phyloP scores from a whole-genome alignment of 1,140 invertebrate species.

The Lysiphlebus fabarum region DNA sequence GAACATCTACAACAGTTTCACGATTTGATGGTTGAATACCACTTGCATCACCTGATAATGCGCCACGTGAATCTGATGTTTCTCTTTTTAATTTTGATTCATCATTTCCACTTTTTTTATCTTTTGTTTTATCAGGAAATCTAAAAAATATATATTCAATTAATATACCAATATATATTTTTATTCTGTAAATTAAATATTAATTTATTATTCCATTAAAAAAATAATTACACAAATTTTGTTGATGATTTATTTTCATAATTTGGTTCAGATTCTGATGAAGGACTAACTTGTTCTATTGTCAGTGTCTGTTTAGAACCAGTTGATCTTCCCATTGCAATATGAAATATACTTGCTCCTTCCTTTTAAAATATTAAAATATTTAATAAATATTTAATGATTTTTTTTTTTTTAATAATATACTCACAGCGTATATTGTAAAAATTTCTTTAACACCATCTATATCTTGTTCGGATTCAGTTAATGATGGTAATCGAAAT shows the following conservation, averaged over 20 bases:
- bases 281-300: constrained; percentile 53
- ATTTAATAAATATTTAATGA: constrained; percentile 4
- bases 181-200: not conserved
- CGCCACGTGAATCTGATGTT: constrained; percentile 27
- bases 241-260: constrained; percentile 47
- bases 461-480: constrained; percentile 59
- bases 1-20: constrained; percentile 59
- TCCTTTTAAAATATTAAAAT: constrained; percentile 41
- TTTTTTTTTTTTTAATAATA: not conserved
- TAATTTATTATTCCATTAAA: constrained; percentile 8
- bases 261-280: constrained; percentile 51
- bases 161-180: not conserved
- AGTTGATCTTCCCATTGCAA: constrained; percentile 56
- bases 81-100: constrained; percentile 30
- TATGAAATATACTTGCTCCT: constrained; percentile 61
- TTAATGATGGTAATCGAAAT: constrained; percentile 70
- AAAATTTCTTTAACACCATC: constrained; percentile 56
- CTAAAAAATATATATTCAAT: constrained; percentile 4
- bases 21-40: constrained; percentile 26
- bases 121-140: constrained; percentile 19
- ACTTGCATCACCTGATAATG: constrained; percentile 30
- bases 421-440: constrained; percentile 65
- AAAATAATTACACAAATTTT: constrained; percentile 57
- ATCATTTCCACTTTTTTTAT: constrained; percentile 38
- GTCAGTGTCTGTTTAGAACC: constrained; percentile 52